Evolutionary conservation across 2,888 invertebrate species (phyloP).

Genomic region (Polyommatus icarus): DNA sequence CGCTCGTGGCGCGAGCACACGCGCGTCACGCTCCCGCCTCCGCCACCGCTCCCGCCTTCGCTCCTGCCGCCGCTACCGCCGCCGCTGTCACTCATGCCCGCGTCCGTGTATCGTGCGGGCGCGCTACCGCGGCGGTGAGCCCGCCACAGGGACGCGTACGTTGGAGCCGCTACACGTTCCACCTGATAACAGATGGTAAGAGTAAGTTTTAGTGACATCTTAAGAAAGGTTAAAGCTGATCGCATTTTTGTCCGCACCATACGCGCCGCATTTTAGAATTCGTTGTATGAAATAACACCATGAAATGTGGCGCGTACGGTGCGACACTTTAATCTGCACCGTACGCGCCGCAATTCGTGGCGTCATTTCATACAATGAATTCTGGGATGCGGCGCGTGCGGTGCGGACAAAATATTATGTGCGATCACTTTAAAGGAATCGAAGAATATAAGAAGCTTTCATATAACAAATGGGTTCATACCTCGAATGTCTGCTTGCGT

Average conservation of each 20-base stretch:
- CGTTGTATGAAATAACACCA: too few relatives aligned
- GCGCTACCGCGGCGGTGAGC: conserved; percentile 60
- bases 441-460: too few relatives aligned
- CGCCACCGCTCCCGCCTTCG: conserved; percentile 37
- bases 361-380: too few relatives aligned
- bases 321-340: too few relatives aligned
- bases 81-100: conserved; percentile 38
- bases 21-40: conserved; percentile 37
- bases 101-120: conserved; percentile 46
- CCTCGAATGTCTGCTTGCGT: conserved; percentile 65
- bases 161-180: conserved; percentile 84
- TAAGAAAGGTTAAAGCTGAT: too few relatives aligned
- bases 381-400: too few relatives aligned
- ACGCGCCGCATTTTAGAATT: too few relatives aligned
- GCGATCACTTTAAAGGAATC: neutral
- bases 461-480: conserved; percentile 35
- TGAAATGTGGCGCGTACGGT: too few relatives aligned
- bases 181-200: conserved; percentile 59
- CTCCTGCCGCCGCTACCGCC: conserved; percentile 36
- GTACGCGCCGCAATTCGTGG: too few relatives aligned
- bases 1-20: conserved; percentile 62
- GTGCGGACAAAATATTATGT: too few relatives aligned
- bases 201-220: too few relatives aligned
- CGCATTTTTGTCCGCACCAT: too few relatives aligned
- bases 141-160: conserved; percentile 82